Evolutionary conservation across 2,888 invertebrate genomes (phyloP).

Genomic region (Dryobotodes eremita): DNA sequence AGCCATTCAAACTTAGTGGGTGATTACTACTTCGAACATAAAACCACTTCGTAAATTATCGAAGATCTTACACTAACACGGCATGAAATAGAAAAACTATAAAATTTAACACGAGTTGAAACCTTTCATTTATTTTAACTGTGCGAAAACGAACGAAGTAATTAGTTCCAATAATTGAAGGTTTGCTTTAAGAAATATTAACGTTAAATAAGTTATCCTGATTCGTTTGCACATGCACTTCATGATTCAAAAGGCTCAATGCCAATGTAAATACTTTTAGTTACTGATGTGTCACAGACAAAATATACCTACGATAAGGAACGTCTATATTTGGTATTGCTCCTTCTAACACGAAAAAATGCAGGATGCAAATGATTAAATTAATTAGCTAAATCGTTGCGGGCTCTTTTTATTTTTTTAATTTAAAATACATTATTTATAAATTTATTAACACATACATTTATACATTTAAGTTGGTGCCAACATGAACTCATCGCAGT

Average conservation of each 20-base stretch:
- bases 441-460: no score
- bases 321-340: neutral
- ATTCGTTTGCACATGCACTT: neutral
- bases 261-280: neutral
- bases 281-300: neutral
- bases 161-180: constrained; percentile 19
- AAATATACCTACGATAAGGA: neutral
- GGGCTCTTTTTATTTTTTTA: no score
- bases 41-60: neutral
- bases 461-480: no score
- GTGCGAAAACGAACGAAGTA: constrained; percentile 4
- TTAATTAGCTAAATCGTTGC: neutral
- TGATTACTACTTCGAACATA: neutral
- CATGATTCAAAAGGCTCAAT: constrained; percentile 18
- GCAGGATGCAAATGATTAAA: neutral
- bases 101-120: neutral
- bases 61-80: neutral
- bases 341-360: neutral
- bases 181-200: constrained; percentile 5
- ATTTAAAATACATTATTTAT: no score
- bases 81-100: constrained; percentile 12
- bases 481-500: no score
- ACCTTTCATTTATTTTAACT: constrained; percentile 8
- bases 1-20: neutral
- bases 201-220: constrained; percentile 6